Evolutionary conservation across 2,797 vertebrate genomes (phyloP), one percentile per base, ranked within the genome.

Genomic region (Sylvilagus floridanus): DNA sequence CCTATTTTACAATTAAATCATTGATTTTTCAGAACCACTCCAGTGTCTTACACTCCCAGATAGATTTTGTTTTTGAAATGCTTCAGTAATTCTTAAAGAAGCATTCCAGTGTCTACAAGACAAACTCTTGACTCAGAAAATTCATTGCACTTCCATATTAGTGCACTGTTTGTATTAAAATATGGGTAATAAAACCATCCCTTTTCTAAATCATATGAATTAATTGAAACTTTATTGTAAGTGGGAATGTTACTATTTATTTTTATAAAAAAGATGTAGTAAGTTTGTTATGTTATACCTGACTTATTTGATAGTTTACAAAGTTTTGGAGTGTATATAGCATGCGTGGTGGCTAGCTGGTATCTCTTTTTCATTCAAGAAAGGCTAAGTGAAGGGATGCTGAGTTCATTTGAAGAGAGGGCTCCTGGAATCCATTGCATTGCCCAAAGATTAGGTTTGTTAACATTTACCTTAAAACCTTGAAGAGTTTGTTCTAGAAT

Each of bases 51-150:
- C 13, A 89, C 93, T 95, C 93, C n/a, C 87, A 86, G 86, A 75
- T 86, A 90, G 75, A 85, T 60, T 94, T 92, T 93, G n/a, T 65
- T 95, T 95, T 93, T 90, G n/a, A 90, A 94, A 95, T 91, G 35
- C 63, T 92, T 88, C 81, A 60, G 21, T 91, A 87, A 72, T 95
- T 90, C 78, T 93, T 86, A 85, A 85, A 69, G 88, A 84, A 91
- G 14, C 28, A 92, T 79, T 62, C 73, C 30, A 75, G 5, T 88
- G 60, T 93, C 54, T 94, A 42, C 54, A 30, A 90, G 78, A 94
- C 26, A 93, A 68, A 9, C 22, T 92, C 30, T 63, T 71, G 47
- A 60, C 52, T 94, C 63, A 78, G 77, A 87, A 96, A 94, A 87
- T 24, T 93, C n/a, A 66, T 62, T 35, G 65, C 24, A 54, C 83